These are phyloP conservation scores for Engystomops pustulosus DNA, from an alignment of 2,113 vertebrate genomes.

Conservation along the genomic window DNA sequence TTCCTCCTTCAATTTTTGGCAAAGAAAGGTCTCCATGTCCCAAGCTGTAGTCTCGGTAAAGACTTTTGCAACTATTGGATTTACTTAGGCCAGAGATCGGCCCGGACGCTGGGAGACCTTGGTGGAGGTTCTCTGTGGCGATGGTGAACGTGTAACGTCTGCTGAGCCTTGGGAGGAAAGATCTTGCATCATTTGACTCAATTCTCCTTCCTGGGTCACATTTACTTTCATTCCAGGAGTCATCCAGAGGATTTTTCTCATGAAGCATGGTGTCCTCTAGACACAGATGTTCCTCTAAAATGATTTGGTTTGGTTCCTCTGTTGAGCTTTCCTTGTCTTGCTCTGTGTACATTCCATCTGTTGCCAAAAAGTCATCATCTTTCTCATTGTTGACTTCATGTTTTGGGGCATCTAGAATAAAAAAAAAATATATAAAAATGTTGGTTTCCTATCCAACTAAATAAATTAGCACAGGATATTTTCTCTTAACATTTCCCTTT, in stretches of 20 bases:
- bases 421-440: background rate
- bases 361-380: background rate
- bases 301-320: background rate
- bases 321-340: background rate
- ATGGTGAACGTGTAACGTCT: background rate
- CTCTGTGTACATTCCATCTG: background rate
- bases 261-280: background rate
- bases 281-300: background rate
- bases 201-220: background rate
- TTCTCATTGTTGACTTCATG: background rate
- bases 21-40: background rate
- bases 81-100: background rate
- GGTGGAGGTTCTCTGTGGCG: slow-evolving; percentile 15
- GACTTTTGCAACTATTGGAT: background rate
- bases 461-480: no score
- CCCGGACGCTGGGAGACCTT: background rate
- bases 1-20: background rate
- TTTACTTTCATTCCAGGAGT: background rate
- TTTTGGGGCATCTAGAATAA: background rate
- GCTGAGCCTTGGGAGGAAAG: background rate
- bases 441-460: background rate
- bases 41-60: background rate
- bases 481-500: no score
- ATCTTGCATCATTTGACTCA: background rate
- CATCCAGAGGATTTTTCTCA: background rate